Evolutionary conservation across 2,888 invertebrate species (phyloP), one percentile per base, ranked within the genome.

Genomic region (Lasioglossum pauxillum): DNA sequence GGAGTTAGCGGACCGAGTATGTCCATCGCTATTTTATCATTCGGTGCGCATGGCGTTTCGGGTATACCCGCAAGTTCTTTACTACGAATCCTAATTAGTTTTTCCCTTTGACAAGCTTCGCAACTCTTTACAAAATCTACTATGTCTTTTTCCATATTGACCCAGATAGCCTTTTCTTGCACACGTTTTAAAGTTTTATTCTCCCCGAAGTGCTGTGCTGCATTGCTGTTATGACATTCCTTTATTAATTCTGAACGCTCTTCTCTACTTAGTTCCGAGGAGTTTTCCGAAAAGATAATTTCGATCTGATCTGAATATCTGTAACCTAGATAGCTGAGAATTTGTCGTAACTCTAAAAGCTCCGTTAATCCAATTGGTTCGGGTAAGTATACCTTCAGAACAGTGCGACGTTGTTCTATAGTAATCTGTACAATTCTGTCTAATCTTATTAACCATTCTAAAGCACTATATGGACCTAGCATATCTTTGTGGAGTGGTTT

Each of bases 1-100:
- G n/a, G 35, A 0, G 38, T 44, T 2, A 75, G 7, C 1, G 53
- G 67, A n/a, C 80, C 75, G n/a, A 49, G 27, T n/a, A 80, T 80
- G 44, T 44, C 41, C 60, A 75, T 75, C 5, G 60, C 60, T 4
- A 75, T 64, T 19, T 75, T 75, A 5, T 75, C 75, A 5, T 64
- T 75, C 1, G 60, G 44, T 16, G 60, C 75, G 27, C 4, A 14
- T 0, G 60, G 27, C 27, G 57, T 41, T 0, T 75, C 75, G 16
- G 38, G 75, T 10, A 75, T 16, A 16, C 57, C 57, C 2, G 75
- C 41, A 2, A n/a, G 19, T 75, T 75, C 75, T 2, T 46, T 64
- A 7, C 3, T 5, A 5, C 69, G 27, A 27, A 71, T 75, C 44
- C 75, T 57, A 41, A 44, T 80, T 19, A 75, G 5, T 35, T 80